Percentiles rank a stretch among this genome's conserved stretches.
Evolutionary conservation across 2,797 vertebrate species (phyloP).

Genomic region (Macroramphosus scolopax): DNA sequence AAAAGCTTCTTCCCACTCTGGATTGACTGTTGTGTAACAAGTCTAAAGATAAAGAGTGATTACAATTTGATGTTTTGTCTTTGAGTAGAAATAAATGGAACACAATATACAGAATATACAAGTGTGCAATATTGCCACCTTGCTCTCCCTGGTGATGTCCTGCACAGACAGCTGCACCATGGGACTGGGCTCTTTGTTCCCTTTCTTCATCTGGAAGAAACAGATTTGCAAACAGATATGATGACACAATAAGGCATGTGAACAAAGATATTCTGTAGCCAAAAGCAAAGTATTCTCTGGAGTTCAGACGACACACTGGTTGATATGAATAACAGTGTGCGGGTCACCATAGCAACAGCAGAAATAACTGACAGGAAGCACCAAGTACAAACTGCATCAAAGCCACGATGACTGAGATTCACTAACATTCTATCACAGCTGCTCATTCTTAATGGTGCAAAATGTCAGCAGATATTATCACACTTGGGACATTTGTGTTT

Average conservation of each 20-base stretch:
- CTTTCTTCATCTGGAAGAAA: slow-evolving; percentile 83
- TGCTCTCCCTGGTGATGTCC: slow-evolving; percentile 87
- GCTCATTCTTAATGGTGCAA: slow-evolving; percentile 2
- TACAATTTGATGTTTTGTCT: no score
- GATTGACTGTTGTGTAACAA: slow-evolving; percentile 79
- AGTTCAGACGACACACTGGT: slow-evolving; percentile 21
- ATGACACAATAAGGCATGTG: slow-evolving; percentile 8
- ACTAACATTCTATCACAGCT: background rate
- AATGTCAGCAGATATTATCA: background rate
- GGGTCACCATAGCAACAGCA: slow-evolving; percentile 45
- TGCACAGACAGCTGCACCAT: slow-evolving; percentile 89
- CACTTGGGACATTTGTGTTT: slow-evolving; percentile 5
- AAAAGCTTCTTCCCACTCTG: slow-evolving; percentile 90
- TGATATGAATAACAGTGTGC: slow-evolving; percentile 14
- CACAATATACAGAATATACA: slow-evolving; percentile 1
- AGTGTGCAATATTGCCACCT: no score
- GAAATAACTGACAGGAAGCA: slow-evolving; percentile 23
- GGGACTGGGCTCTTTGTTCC: slow-evolving; percentile 87
- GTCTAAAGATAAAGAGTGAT: slow-evolving; percentile 70
- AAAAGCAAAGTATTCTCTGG: slow-evolving; percentile 11
- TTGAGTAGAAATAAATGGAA: no score
- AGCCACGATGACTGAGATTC: slow-evolving; percentile 5
- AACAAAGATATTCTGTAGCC: slow-evolving; percentile 5
- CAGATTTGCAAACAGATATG: slow-evolving; percentile 14
- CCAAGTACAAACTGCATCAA: slow-evolving; percentile 28